phyloP scores from a whole-genome alignment of 2,888 invertebrate genomes.

The Azorinus chamasolen region DNA sequence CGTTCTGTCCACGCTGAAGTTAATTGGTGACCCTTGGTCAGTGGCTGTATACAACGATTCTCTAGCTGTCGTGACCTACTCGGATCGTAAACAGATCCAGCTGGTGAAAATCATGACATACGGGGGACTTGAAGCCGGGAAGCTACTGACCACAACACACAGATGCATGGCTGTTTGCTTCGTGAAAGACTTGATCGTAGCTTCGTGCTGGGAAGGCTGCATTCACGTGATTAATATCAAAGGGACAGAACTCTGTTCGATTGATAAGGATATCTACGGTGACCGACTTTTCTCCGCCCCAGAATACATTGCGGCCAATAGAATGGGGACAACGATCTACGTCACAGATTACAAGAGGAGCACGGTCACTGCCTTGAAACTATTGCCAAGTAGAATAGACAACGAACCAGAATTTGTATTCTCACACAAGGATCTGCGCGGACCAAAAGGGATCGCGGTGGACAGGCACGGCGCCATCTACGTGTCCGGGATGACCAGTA shows the following conservation, averaged over 20 bases:
- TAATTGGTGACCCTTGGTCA: slow-evolving; percentile 57
- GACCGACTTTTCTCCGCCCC: slow-evolving; percentile 51
- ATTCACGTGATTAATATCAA: slow-evolving; percentile 51
- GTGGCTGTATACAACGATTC: slow-evolving; percentile 55
- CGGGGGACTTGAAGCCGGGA: slow-evolving; percentile 32
- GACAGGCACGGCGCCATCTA: slow-evolving; percentile 47
- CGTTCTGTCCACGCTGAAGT: slow-evolving; percentile 33
- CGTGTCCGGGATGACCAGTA: slow-evolving; percentile 60
- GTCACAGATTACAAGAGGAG: slow-evolving; percentile 57
- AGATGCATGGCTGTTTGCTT: slow-evolving; percentile 59
- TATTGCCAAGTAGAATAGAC: slow-evolving; percentile 50
- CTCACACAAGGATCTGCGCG: slow-evolving; percentile 42
- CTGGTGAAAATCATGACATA: slow-evolving; percentile 40
- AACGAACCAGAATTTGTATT: slow-evolving; percentile 52
- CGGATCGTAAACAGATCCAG: slow-evolving; percentile 59
- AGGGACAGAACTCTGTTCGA: slow-evolving; percentile 36
- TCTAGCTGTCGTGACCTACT: slow-evolving; percentile 55
- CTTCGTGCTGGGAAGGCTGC: slow-evolving; percentile 60
- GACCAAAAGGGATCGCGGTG: slow-evolving; percentile 54
- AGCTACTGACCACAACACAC: slow-evolving; percentile 43
- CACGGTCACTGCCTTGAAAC: slow-evolving; percentile 42
- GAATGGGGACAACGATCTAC: slow-evolving; percentile 40
- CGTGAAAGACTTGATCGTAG: slow-evolving; percentile 34
- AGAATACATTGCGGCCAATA: slow-evolving; percentile 56
- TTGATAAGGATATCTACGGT: slow-evolving; percentile 36